phyloP scores from a whole-genome alignment of 2,113 vertebrate genomes.

The Poicephalus gulielmi region DNA sequence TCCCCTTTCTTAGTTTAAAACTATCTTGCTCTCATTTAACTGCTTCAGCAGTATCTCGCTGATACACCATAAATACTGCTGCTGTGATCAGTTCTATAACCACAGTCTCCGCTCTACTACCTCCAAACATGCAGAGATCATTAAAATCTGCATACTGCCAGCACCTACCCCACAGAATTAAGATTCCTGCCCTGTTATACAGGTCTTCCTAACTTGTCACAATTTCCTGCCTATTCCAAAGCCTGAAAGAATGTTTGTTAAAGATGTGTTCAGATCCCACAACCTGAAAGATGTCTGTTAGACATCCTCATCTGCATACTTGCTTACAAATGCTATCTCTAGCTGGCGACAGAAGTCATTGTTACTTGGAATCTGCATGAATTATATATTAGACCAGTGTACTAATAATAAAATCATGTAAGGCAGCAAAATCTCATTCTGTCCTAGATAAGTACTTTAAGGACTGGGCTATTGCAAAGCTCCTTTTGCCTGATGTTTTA shows the following conservation, averaged over 20 bases:
- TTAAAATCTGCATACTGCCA: background rate
- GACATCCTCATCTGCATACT: background rate
- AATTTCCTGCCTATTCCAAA: background rate
- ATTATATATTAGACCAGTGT: background rate
- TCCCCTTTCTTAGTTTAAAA: background rate
- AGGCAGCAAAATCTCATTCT: background rate
- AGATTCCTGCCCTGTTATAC: background rate
- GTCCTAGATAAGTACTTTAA: background rate
- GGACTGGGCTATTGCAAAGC: background rate
- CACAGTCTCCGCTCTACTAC: background rate
- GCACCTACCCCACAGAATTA: background rate
- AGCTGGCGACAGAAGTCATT: background rate
- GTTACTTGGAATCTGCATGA: background rate
- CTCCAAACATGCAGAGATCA: background rate
- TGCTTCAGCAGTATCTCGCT: background rate
- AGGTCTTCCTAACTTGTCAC: background rate
- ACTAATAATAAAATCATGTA: background rate
- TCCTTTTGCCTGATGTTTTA: background rate
- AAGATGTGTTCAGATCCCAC: background rate
- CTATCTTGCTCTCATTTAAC: background rate
- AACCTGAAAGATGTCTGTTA: background rate
- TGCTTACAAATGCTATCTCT: background rate
- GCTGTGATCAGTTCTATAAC: background rate
- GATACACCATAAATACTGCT: background rate
- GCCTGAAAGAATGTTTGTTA: background rate